These are phyloP conservation scores for Anthonomus grandis DNA, from an alignment of 1,140 invertebrate species.

Conservation along the genomic window DNA sequence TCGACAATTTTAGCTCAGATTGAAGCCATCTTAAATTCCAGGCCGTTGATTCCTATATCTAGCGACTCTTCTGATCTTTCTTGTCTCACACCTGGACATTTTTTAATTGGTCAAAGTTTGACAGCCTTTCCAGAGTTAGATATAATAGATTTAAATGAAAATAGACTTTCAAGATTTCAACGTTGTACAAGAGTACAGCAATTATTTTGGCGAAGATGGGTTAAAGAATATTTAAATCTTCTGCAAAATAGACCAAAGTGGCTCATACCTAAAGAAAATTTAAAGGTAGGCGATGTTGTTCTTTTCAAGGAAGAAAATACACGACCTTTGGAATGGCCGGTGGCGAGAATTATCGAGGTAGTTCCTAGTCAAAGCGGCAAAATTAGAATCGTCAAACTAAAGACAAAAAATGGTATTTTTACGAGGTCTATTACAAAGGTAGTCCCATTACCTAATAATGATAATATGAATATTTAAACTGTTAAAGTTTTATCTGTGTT, in stretches of 20 bases:
- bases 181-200: conserved; percentile 13
- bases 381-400: conserved; percentile 11
- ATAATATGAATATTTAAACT: too few relatives aligned
- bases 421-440: conserved; percentile 5
- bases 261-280: conserved; percentile 5
- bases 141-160: conserved; percentile 6
- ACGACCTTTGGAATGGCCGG: conserved; percentile 43
- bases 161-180: conserved; percentile 15
- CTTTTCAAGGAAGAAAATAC: conserved; percentile 43
- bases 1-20: conserved; percentile 30
- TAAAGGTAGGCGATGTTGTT: conserved; percentile 38
- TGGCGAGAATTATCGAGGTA: conserved; percentile 26
- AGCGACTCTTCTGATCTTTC: conserved; percentile 35
- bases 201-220: conserved; percentile 36
- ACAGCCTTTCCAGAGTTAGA: conserved; percentile 28
- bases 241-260: conserved; percentile 32
- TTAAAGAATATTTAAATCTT: conserved; percentile 32
- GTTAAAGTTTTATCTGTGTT: too few relatives aligned
- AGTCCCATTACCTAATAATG: conserved; percentile 15
- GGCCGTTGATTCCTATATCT: conserved; percentile 39
- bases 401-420: conserved; percentile 8
- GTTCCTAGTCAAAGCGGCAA: not conserved
- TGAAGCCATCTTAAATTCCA: conserved; percentile 41
- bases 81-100: conserved; percentile 44
- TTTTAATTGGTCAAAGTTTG: conserved; percentile 43